Percentiles rank a stretch among this genome's conserved stretches.
phyloP scores from a whole-genome alignment of 2,888 invertebrate genomes.

The Cheilosia scutellata region DNA sequence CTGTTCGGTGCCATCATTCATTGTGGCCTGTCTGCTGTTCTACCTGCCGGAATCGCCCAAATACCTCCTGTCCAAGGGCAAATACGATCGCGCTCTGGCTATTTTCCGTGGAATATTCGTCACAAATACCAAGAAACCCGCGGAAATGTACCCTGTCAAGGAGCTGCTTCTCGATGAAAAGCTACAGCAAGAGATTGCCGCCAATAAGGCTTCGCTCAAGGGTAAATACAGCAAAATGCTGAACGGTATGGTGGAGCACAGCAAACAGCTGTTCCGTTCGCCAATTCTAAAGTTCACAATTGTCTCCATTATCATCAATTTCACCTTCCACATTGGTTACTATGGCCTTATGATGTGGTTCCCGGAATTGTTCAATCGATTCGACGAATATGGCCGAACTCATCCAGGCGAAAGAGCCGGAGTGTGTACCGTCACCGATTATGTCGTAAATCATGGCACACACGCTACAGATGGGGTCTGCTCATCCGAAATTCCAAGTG shows the following conservation, averaged over 20 bases:
- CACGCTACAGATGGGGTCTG: conserved; percentile 87
- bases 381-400: conserved; percentile 90
- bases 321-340: conserved; percentile 97
- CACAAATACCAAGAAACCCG: conserved; percentile 89
- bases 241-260: conserved; percentile 91
- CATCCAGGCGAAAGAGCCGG: conserved; percentile 88
- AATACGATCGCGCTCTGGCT: conserved; percentile 91
- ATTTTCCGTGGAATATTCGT: conserved; percentile 93
- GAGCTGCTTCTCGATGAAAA: conserved; percentile 88
- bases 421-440: conserved; percentile 91
- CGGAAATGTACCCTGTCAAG: conserved; percentile 91
- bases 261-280: conserved; percentile 91
- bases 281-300: conserved; percentile 93
- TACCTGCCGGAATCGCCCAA: conserved; percentile 96
- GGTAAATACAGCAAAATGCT: conserved; percentile 90
- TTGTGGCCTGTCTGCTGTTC: conserved; percentile 92
- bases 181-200: conserved; percentile 81
- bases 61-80: conserved; percentile 91
- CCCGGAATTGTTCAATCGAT: conserved; percentile 96
- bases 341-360: conserved; percentile 99
- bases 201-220: conserved; percentile 85
- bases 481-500: conserved; percentile 89
- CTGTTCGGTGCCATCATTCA: conserved; percentile 94
- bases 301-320: conserved; percentile 95
- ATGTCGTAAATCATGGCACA: conserved; percentile 89